Evolutionary conservation across 2,113 vertebrate genomes (phyloP).

Genomic region (Albula glossodonta): DNA sequence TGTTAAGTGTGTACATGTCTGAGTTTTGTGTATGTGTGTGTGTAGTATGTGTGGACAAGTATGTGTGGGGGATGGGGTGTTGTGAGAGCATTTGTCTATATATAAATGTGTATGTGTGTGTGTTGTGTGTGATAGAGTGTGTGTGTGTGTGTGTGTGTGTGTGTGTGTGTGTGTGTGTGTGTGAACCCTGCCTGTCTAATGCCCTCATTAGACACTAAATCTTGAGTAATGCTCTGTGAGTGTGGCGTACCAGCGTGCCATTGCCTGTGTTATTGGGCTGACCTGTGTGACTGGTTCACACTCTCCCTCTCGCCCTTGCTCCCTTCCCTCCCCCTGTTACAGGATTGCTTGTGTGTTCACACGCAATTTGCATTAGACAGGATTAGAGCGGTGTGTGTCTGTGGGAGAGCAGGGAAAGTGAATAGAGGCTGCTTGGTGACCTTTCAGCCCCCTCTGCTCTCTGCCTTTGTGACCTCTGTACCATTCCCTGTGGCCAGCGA

Average conservation of each 20-base stretch:
- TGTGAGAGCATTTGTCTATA: no score
- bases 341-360: background rate
- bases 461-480: background rate
- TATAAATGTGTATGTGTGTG: no score
- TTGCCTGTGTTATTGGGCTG: background rate
- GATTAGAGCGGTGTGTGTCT: background rate
- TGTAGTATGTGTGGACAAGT: no score
- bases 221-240: background rate
- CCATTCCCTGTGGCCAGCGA: background rate
- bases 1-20: no score
- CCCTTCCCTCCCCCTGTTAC: background rate
- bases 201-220: background rate
- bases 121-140: no score
- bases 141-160: background rate
- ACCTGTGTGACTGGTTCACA: slow-evolving; percentile 9
- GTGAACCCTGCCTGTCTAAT: background rate
- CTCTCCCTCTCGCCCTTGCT: background rate
- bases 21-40: no score
- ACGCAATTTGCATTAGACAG: slow-evolving; percentile 5
- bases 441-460: background rate
- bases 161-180: background rate
- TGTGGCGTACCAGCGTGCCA: background rate
- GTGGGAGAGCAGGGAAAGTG: background rate
- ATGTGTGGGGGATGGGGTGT: no score
- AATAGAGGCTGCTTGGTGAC: background rate